Base-by-base conservation (phyloP, 2,888 invertebrate species). In the Drosophila mimetica region DNA sequence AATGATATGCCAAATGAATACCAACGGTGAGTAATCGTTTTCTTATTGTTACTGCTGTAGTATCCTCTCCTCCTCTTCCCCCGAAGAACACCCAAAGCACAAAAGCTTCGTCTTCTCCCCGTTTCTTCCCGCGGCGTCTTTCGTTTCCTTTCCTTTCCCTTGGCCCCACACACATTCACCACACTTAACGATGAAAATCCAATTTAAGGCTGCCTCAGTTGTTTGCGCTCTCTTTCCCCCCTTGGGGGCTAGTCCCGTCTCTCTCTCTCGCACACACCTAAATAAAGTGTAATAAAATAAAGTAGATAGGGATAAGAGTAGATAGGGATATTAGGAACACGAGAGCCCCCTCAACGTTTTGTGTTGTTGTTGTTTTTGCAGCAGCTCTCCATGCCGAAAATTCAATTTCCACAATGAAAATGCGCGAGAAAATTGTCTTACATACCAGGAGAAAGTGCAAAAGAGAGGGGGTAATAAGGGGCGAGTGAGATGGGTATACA, bases 1-100 rank as follows among this genome's bases (percentile, higher is more conserved):
- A 90, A 91, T 91, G 91, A 91, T 91, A 91, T 90, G 90, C 89
- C 89, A 91, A 91, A 91, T 91, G 91, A 91, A 91, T 91, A 90
- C 90, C 90, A 90, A 85, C 85, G 86, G 88, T 91, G 91, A 91
- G 90, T 91, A 91, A 91, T 91, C 90, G 90, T 89, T 88, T 89
- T 88, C 60, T 59, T 44, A 61, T 61, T 61, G 60, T 61, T 51
- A 20, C 36, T 44, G 36, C 61, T 37, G 37, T 48, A 22, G 28
- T 18, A 28, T n/a, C 20, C 32, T 34, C 5, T 9, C 34, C 42
- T 30, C 44, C 52, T 59, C 65, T 28, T 44, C 20, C 54, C 57
- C 16, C 25, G 48, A 60, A 52, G 67, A 72, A 52, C 79, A 85
- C 82, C 79, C 83, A 82, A 60, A 80, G 77, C 83, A 79, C 83